phyloP scores from a whole-genome alignment of 1,140 invertebrate genomes.

The Mycetomoellerius zeteki region DNA sequence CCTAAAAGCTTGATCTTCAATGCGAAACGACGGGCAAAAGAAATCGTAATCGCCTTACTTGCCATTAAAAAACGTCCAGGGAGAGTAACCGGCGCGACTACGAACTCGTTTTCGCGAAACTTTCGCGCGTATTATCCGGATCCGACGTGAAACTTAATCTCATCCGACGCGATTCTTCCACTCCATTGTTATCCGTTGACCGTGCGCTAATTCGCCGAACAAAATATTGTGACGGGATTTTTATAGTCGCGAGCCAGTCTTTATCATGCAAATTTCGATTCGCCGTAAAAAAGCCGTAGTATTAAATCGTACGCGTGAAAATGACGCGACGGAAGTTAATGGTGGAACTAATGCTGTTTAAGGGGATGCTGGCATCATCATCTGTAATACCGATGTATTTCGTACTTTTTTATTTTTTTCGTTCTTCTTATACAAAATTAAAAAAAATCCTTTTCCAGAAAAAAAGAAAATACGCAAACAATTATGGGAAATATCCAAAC shows the following conservation, averaged over 20 bases:
- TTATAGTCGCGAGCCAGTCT: background rate
- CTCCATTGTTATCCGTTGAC: conserved; percentile 16
- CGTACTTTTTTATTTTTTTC: too few relatives aligned
- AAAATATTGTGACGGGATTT: conserved; percentile 32
- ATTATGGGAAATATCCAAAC: too few relatives aligned
- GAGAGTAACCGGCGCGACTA: background rate
- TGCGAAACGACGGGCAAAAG: conserved; percentile 42
- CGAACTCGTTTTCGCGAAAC: conserved; percentile 15
- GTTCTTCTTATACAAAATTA: too few relatives aligned
- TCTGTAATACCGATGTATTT: too few relatives aligned
- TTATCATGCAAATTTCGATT: conserved; percentile 20
- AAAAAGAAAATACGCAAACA: too few relatives aligned
- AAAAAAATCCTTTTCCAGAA: too few relatives aligned
- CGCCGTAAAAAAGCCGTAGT: background rate
- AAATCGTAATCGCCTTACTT: conserved; percentile 60
- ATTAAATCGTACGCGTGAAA: conserved; percentile 29
- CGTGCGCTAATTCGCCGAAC: conserved; percentile 6
- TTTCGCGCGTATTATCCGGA: conserved; percentile 42
- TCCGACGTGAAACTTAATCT: conserved; percentile 40
- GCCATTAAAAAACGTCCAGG: conserved; percentile 34
- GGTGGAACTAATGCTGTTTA: background rate
- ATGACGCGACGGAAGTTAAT: background rate
- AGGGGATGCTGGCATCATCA: too few relatives aligned
- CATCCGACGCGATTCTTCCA: conserved; percentile 27
- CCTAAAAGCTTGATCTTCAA: conserved; percentile 57